These are phyloP conservation scores for Brachyhypopomus occidentalis DNA, from an alignment of 2,113 vertebrate species.

Conservation along the genomic window DNA sequence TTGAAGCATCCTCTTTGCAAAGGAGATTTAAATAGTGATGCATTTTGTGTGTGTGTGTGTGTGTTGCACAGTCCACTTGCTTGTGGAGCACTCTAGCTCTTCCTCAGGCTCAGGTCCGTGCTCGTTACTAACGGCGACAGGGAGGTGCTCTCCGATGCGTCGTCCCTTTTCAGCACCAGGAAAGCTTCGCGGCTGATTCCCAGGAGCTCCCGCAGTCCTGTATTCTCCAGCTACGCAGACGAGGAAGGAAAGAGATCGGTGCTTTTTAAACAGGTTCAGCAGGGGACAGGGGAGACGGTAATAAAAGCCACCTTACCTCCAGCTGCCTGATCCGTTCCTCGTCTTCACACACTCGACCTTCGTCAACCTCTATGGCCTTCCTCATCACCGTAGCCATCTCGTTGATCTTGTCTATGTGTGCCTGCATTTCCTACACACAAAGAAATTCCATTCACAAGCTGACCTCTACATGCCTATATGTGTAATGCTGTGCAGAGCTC, in stretches of 20 bases:
- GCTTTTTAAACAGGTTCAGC: background rate
- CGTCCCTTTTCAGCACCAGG: slow-evolving; percentile 86
- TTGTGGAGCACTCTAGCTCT: slow-evolving; percentile 77
- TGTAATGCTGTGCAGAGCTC: slow-evolving; percentile 25
- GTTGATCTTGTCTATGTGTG: slow-evolving; percentile 93
- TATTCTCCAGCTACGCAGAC: slow-evolving; percentile 83
- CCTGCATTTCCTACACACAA: slow-evolving; percentile 84
- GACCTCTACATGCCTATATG: background rate
- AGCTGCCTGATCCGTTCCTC: slow-evolving; percentile 92
- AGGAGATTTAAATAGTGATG: background rate
- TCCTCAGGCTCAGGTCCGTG: slow-evolving; percentile 85
- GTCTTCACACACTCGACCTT: slow-evolving; percentile 85
- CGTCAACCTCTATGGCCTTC: slow-evolving; percentile 93
- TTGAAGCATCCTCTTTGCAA: background rate
- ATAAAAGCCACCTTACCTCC: slow-evolving; percentile 75
- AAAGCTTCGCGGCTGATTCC: slow-evolving; percentile 96
- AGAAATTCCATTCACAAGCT: background rate
- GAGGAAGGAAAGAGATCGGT: background rate
- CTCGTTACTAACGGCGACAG: slow-evolving; percentile 86
- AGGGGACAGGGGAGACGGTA: no score
- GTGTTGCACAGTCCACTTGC: slow-evolving; percentile 21
- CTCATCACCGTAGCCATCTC: slow-evolving; percentile 98
- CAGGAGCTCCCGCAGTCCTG: slow-evolving; percentile 89
- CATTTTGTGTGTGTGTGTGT: background rate
- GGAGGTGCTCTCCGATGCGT: slow-evolving; percentile 83